These are phyloP conservation scores for Himalopsyche kuldschensis DNA, from an alignment of 2,888 invertebrate genomes.

Conservation along the genomic window DNA sequence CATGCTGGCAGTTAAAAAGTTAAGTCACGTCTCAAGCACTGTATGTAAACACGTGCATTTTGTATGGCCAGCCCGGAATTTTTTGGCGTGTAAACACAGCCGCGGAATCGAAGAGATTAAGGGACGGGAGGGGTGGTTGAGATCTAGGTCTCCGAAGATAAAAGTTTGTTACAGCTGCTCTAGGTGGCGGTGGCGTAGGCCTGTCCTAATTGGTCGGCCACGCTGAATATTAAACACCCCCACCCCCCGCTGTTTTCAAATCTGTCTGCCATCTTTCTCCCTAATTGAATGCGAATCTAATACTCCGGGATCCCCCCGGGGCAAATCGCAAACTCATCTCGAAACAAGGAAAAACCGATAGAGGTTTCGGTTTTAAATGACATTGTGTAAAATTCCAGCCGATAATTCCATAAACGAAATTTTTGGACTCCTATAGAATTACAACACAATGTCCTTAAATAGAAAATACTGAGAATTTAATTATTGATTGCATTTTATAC, in stretches of 20 bases:
- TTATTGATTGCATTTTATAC: no score
- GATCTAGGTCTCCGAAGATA: no score
- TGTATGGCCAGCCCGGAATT: no score
- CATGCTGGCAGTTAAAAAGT: no score
- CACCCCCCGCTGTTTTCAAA: not conserved
- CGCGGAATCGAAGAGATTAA: no score
- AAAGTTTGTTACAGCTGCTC: not conserved
- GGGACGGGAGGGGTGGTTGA: no score
- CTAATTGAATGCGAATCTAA: not conserved
- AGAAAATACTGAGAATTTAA: no score
- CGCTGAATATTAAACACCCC: slow-evolving; percentile 14
- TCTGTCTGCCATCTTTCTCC: not conserved
- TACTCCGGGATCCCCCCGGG: not conserved
- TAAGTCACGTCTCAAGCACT: no score
- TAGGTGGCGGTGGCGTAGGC: not conserved
- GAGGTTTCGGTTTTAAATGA: not conserved
- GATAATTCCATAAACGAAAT: not conserved
- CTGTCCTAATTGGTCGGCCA: slow-evolving; percentile 14
- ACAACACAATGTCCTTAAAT: no score
- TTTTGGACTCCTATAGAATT: no score
- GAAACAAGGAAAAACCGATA: not conserved
- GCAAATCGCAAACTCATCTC: not conserved
- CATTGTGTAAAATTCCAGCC: not conserved
- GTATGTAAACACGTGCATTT: no score
- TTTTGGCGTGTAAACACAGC: no score